Conservation (phyloP, 1,140 invertebrate species). For the Pogonomyrmex californicus region DNA sequence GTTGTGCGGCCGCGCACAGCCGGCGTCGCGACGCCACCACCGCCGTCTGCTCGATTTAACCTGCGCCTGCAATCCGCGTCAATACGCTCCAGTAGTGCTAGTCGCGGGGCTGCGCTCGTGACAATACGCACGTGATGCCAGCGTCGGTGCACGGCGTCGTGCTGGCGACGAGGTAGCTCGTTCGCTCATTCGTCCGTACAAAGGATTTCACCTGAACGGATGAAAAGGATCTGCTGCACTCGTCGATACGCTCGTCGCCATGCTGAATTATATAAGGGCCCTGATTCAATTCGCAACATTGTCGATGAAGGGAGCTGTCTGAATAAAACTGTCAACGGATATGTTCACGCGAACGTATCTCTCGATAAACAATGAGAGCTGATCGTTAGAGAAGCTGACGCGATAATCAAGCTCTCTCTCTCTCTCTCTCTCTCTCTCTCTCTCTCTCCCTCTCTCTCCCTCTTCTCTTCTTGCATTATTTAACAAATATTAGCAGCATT, state of each 20-base stretch:
- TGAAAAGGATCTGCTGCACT: constrained; percentile 10
- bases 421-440: not conserved
- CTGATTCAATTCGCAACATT: constrained; percentile 29
- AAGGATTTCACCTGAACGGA: constrained; percentile 27
- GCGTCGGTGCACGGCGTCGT: constrained; percentile 5
- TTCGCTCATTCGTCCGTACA: not conserved
- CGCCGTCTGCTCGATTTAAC: constrained; percentile 84
- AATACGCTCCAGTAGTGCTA: constrained; percentile 75
- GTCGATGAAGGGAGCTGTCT: constrained; percentile 4
- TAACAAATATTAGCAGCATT: not conserved
- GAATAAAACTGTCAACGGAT: constrained; percentile 32
- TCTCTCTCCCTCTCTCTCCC: not conserved
- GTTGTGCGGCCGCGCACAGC: constrained; percentile 74
- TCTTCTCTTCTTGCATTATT: not conserved
- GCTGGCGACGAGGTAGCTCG: not conserved
- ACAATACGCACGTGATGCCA: constrained; percentile 62
- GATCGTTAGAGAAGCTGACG: constrained; percentile 23
- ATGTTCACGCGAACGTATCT: constrained; percentile 20
- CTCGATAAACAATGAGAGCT: constrained; percentile 21
- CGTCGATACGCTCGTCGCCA: constrained; percentile 13
- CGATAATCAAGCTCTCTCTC: not conserved
- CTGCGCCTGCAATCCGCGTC: constrained; percentile 78
- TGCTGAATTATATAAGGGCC: constrained; percentile 18
- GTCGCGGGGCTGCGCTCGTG: constrained; percentile 73
- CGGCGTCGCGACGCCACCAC: constrained; percentile 81